Conservation (phyloP, 2,888 invertebrate genomes). For the Pterobdella sp. region DNA sequence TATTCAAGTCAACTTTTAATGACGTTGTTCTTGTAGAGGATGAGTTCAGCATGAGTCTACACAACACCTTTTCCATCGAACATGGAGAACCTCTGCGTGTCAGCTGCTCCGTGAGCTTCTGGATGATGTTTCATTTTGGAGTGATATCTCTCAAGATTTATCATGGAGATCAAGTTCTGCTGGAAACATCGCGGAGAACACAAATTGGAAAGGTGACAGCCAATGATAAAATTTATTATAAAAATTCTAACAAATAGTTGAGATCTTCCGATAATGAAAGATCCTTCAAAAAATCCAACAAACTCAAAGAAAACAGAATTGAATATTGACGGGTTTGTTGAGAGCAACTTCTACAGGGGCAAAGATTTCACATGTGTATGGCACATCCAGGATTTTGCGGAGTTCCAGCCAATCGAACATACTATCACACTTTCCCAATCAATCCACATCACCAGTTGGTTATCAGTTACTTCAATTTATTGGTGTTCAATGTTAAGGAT, state of each 20-base stretch:
- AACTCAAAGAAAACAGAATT: background rate
- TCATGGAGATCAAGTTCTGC: background rate
- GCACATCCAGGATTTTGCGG: background rate
- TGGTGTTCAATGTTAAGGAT: background rate
- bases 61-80: background rate
- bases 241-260: too few relatives aligned
- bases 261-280: too few relatives aligned
- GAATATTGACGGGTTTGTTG: background rate
- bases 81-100: background rate
- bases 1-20: too few relatives aligned
- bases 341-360: background rate
- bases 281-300: too few relatives aligned
- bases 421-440: background rate
- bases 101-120: background rate
- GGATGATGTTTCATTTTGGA: background rate
- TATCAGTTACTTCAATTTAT: background rate
- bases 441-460: background rate
- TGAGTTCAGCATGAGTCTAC: background rate
- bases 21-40: too few relatives aligned
- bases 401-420: slow-evolving; percentile 7
- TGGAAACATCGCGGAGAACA: background rate
- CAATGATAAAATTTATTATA: too few relatives aligned
- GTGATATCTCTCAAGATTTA: background rate
- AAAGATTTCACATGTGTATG: background rate
- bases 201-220: background rate